A percentile compares a stretch with the other conserved stretches of the same genome.
Conservation (phyloP, 2,888 invertebrate species). For the Athripsodes cinereus region DNA sequence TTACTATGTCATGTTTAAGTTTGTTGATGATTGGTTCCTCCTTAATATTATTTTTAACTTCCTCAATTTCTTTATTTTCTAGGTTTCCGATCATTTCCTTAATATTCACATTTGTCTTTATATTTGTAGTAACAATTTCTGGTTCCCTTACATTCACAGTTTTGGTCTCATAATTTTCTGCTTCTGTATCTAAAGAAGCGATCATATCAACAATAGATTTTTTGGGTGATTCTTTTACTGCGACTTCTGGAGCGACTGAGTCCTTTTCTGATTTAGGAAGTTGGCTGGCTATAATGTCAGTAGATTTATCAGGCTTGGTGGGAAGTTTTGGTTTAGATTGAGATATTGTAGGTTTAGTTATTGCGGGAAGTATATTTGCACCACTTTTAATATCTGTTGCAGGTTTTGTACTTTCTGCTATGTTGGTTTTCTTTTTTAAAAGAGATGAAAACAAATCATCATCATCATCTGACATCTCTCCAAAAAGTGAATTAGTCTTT, state of each 20-base stretch:
- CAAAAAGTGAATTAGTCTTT: slow-evolving; percentile 1
- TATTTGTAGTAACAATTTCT: not conserved
- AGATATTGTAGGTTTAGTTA: not conserved
- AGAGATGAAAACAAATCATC: slow-evolving; percentile 25
- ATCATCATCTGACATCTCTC: slow-evolving; percentile 22
- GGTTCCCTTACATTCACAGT: too few species aligned
- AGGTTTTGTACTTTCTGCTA: slow-evolving; percentile 5
- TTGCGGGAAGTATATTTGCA: not conserved
- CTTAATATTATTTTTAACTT: not conserved
- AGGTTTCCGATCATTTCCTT: not conserved
- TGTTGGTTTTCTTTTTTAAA: not conserved
- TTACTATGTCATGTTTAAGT: not conserved
- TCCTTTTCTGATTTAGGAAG: too few species aligned
- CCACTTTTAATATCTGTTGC: not conserved
- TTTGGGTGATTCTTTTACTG: too few species aligned
- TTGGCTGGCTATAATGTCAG: too few species aligned
- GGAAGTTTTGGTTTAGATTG: slow-evolving; percentile 5
- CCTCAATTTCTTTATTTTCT: slow-evolving; percentile 3
- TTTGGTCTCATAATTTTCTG: too few species aligned
- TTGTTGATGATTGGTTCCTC: not conserved
- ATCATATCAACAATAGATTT: too few species aligned
- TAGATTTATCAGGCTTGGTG: not conserved
- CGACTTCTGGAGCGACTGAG: too few species aligned
- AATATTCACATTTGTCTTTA: not conserved
- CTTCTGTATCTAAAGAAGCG: too few species aligned